A percentile compares a stretch with the other conserved stretches of the same genome.
Evolutionary conservation across 2,797 vertebrate genomes (phyloP).

Genomic region (Ispidina picta): DNA sequence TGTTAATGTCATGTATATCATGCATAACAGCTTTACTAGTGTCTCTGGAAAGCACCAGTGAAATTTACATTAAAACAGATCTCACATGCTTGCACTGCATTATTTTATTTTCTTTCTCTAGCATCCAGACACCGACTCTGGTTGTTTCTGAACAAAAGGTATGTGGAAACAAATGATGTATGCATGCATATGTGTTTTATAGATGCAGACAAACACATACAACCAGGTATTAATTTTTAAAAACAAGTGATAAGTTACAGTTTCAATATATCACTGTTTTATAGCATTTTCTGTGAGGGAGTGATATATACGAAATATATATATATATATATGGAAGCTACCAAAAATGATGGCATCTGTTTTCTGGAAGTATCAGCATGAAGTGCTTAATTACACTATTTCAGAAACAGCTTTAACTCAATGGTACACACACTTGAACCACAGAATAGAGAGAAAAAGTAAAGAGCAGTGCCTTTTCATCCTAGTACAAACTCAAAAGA

Average conservation of each 20-base stretch:
- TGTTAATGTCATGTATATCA: background rate
- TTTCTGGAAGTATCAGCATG: background rate
- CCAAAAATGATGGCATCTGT: background rate
- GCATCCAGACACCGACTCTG: background rate
- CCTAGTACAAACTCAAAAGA: background rate
- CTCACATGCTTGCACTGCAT: background rate
- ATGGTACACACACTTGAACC: background rate
- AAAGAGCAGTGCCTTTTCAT: background rate
- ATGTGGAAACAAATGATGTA: background rate
- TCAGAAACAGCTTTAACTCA: background rate
- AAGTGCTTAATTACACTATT: background rate
- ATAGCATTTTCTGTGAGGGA: background rate
- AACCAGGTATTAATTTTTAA: background rate
- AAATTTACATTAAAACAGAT: background rate
- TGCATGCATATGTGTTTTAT: background rate
- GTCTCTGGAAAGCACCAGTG: background rate
- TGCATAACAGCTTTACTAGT: background rate
- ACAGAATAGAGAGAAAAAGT: background rate
- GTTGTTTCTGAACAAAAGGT: background rate
- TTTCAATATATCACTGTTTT: background rate
- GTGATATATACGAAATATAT: background rate
- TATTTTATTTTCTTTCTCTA: background rate
- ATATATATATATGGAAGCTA: background rate
- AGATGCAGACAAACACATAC: background rate
- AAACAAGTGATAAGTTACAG: background rate